phyloP scores from a whole-genome alignment of 1,140 invertebrate genomes.

The Bombyx mandarina region DNA sequence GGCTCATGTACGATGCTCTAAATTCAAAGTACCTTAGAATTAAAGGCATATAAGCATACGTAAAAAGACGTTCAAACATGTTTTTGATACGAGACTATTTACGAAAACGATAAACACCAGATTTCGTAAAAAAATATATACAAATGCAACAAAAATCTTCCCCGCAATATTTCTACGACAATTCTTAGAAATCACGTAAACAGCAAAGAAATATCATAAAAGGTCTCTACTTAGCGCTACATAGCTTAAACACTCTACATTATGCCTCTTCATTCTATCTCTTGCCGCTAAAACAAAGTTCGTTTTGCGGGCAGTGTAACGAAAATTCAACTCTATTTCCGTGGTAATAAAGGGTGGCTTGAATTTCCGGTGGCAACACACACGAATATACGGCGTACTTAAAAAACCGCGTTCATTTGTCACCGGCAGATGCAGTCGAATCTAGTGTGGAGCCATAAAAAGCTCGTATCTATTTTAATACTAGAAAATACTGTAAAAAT shows the following conservation, averaged over 20 bases:
- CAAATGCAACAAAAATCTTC: no score
- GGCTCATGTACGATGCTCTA: no score
- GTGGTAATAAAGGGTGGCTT: slow-evolving; percentile 5
- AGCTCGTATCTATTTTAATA: background rate
- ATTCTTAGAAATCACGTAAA: slow-evolving; percentile 9
- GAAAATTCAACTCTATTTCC: slow-evolving; percentile 19
- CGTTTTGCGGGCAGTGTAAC: slow-evolving; percentile 2
- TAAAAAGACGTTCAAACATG: no score
- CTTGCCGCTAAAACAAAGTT: slow-evolving; percentile 19
- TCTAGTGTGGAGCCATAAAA: slow-evolving; percentile 29
- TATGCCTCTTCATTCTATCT: slow-evolving; percentile 40
- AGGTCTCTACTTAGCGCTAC: slow-evolving; percentile 31
- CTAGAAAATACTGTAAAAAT: no score
- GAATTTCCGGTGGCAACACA: background rate
- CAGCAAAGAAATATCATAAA: slow-evolving; percentile 26
- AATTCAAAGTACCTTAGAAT: no score
- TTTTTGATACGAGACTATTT: no score
- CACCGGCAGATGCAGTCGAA: slow-evolving; percentile 57
- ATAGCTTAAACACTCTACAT: slow-evolving; percentile 47
- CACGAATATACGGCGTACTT: slow-evolving; percentile 38
- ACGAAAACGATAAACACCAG: no score
- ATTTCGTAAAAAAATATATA: no score
- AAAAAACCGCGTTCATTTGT: slow-evolving; percentile 64
- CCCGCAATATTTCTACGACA: no score
- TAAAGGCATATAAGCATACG: no score